Percentiles rank a stretch among this genome's conserved stretches.
Evolutionary conservation across 2,888 invertebrate genomes (phyloP).

Genomic region (Carterocephalus palaemon): DNA sequence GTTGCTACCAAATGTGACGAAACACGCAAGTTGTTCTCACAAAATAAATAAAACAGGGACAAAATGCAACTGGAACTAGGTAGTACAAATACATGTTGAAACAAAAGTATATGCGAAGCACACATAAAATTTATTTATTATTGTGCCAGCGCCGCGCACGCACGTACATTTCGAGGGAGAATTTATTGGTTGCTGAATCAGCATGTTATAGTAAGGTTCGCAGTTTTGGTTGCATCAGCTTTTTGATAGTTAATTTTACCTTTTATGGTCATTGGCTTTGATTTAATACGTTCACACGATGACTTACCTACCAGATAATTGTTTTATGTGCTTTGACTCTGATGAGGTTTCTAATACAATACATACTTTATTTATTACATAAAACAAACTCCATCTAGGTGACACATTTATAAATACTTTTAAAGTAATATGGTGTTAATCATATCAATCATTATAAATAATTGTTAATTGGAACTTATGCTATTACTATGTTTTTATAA

Average conservation of each 20-base stretch:
- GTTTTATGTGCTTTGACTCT: too few species aligned
- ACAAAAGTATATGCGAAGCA: conserved; percentile 44
- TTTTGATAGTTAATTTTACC: conserved; percentile 23
- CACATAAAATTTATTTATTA: conserved; percentile 70
- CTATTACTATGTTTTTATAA: too few species aligned
- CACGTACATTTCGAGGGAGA: conserved; percentile 66
- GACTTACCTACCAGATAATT: conserved; percentile 1
- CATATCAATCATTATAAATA: too few species aligned
- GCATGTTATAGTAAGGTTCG: conserved; percentile 57
- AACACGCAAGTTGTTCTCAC: conserved; percentile 15
- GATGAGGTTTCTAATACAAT: too few species aligned
- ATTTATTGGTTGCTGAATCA: conserved; percentile 69
- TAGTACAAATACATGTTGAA: conserved; percentile 48
- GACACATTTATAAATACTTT: too few species aligned
- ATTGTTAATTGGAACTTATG: too few species aligned
- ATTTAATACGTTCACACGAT: too few species aligned
- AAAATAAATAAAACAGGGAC: conserved; percentile 18
- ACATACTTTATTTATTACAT: too few species aligned
- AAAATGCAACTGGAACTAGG: conserved; percentile 36
- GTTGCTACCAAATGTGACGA: too few species aligned
- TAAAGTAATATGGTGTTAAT: too few species aligned
- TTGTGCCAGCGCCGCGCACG: conserved; percentile 58
- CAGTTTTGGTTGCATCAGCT: conserved; percentile 39
- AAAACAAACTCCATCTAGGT: too few species aligned
- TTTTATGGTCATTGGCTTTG: conserved; percentile 6